phyloP scores from a whole-genome alignment of 2,113 vertebrate species.

The Microcebus murinus region DNA sequence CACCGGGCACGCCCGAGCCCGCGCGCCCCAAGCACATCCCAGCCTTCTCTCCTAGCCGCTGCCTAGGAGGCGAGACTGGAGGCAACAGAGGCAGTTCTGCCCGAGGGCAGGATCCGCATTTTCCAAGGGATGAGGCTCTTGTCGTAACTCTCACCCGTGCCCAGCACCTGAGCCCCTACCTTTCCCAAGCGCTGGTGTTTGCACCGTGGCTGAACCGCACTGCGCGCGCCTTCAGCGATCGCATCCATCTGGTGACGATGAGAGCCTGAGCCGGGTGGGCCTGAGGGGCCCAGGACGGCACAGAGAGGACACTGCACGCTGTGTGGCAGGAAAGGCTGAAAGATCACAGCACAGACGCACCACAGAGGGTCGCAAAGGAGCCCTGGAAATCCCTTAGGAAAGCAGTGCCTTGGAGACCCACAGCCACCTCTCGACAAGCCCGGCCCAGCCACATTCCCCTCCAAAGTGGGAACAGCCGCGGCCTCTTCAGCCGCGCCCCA shows the following conservation, averaged over 20 bases:
- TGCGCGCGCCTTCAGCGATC: not conserved
- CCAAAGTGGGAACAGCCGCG: not conserved
- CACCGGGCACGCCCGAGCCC: too few species aligned
- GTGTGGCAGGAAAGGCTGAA: not conserved
- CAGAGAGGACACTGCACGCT: not conserved
- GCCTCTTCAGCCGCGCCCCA: not conserved
- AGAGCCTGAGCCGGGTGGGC: not conserved
- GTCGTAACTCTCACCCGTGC: not conserved
- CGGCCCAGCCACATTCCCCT: not conserved
- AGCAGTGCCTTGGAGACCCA: not conserved
- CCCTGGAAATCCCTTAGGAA: not conserved
- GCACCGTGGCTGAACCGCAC: not conserved
- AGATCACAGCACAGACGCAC: not conserved
- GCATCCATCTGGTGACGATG: not conserved
- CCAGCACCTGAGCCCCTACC: not conserved
- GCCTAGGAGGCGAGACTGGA: not conserved
- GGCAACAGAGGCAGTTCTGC: not conserved
- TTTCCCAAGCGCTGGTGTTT: rapidly evolving
- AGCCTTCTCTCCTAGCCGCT: not conserved
- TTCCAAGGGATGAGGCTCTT: not conserved
- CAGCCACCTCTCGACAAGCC: not conserved
- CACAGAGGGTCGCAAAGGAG: not conserved
- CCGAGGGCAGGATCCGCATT: not conserved
- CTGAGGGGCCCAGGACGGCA: too few species aligned
- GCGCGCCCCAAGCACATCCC: not conserved